These are phyloP conservation scores for Chaenogobius annularis DNA, from an alignment of 2,113 vertebrate species.

Conservation along the genomic window DNA sequence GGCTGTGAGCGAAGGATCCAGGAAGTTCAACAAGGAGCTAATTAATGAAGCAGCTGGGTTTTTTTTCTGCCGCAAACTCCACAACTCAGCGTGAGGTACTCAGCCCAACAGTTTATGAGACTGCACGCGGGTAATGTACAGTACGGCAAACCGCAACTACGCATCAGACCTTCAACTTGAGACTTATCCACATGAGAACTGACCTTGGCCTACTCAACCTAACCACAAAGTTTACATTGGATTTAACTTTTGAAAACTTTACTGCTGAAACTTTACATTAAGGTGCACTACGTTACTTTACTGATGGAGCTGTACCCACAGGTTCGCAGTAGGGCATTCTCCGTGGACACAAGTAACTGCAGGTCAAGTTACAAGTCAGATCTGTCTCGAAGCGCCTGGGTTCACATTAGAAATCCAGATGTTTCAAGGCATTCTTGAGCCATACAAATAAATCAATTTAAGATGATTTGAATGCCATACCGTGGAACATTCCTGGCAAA, in stretches of 20 bases:
- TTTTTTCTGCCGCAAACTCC: conserved; percentile 6
- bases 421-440: too few species aligned
- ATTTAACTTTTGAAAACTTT: not conserved
- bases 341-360: too few species aligned
- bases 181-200: not conserved
- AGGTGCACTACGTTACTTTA: not conserved
- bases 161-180: not conserved
- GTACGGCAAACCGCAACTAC: not conserved
- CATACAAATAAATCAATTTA: too few species aligned
- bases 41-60: conserved; percentile 8
- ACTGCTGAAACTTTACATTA: not conserved
- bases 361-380: too few species aligned
- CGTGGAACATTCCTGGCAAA: too few species aligned
- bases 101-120: not conserved
- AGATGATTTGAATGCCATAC: too few species aligned
- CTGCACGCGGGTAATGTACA: not conserved
- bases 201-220: not conserved
- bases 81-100: conserved; percentile 2
- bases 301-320: not conserved
- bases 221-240: not conserved
- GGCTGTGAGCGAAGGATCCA: conserved; percentile 8
- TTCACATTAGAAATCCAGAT: too few species aligned
- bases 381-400: too few species aligned
- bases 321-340: too few species aligned
- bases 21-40: conserved; percentile 12